phyloP scores from a whole-genome alignment of 2,113 vertebrate genomes.

The Bubo blakistoni region DNA sequence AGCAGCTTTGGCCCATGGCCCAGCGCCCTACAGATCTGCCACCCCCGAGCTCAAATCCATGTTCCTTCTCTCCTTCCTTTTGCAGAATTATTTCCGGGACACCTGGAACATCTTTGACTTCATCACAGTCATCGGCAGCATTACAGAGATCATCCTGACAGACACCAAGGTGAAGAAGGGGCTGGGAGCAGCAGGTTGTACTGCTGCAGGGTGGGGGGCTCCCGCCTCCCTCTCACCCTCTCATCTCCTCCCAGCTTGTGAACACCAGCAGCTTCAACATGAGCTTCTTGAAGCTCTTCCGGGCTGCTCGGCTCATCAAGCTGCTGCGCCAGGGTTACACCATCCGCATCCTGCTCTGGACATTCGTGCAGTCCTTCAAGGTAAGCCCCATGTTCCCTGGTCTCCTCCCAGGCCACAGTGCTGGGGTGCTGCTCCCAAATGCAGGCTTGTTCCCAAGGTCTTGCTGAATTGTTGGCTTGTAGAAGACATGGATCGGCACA shows the following conservation, averaged over 20 bases:
- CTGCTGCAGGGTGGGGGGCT: not conserved
- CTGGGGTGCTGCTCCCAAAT: not conserved
- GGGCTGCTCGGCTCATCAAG: constrained; percentile 97
- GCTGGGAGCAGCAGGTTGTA: not conserved
- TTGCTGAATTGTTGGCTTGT: not conserved
- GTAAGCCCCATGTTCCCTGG: constrained; percentile 37
- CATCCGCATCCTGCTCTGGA: constrained; percentile 97
- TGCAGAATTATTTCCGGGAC: constrained; percentile 96
- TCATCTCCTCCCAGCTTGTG: constrained; percentile 70
- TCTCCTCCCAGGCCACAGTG: not conserved
- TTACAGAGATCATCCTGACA: constrained; percentile 93
- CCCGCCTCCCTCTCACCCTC: not conserved
- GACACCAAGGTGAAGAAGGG: constrained; percentile 78
- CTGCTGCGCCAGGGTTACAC: constrained; percentile 96
- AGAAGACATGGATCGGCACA: not conserved
- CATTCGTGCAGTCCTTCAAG: constrained; percentile 98
- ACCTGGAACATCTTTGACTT: constrained; percentile 99
- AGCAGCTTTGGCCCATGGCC: not conserved
- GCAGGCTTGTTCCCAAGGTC: not conserved
- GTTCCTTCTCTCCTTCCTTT: not conserved
- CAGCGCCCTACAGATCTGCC: not conserved
- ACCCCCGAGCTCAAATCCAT: not conserved
- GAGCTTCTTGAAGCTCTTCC: constrained; percentile 97
- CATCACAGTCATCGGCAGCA: constrained; percentile 96
- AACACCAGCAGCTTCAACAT: constrained; percentile 91